Evolutionary conservation across 2,113 vertebrate species (phyloP).

Genomic region (Cheirogaleus medius): DNA sequence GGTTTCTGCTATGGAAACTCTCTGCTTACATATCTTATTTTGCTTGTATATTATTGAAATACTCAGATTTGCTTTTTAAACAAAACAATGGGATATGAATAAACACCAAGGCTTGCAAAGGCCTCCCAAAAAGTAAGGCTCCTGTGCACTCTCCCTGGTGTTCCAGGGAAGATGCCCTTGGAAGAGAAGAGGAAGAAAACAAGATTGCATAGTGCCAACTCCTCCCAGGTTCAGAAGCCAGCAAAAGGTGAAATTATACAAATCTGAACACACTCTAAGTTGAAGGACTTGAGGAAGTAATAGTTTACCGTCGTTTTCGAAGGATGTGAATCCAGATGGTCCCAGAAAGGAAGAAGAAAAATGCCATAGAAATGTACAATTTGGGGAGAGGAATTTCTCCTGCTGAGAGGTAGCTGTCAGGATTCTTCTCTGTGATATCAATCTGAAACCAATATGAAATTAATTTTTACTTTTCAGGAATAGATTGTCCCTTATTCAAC

Average conservation of each 20-base stretch:
- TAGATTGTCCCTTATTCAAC: background rate
- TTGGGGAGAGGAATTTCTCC: conserved; percentile 93
- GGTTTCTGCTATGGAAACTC: background rate
- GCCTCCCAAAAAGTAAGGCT: background rate
- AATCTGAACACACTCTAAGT: background rate
- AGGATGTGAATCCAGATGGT: conserved; percentile 90
- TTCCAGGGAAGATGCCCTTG: background rate
- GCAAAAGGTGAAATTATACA: background rate
- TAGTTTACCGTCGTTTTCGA: conserved; percentile 86
- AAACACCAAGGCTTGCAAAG: background rate
- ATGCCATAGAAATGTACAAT: conserved; percentile 90
- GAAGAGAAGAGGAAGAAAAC: background rate
- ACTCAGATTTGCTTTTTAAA: background rate
- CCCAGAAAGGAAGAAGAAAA: conserved; percentile 90
- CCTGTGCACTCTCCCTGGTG: no score
- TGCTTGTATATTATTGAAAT: background rate
- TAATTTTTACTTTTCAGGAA: background rate
- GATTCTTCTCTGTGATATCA: conserved; percentile 89
- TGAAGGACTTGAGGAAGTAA: background rate
- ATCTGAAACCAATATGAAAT: conserved; percentile 83
- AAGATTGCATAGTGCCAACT: background rate
- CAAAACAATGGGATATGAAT: background rate
- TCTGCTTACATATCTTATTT: background rate
- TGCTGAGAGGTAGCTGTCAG: conserved; percentile 91
- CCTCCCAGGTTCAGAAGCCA: background rate